Evolutionary conservation across 1,140 invertebrate species (phyloP).

Genomic region (Sitophilus oryzae): DNA sequence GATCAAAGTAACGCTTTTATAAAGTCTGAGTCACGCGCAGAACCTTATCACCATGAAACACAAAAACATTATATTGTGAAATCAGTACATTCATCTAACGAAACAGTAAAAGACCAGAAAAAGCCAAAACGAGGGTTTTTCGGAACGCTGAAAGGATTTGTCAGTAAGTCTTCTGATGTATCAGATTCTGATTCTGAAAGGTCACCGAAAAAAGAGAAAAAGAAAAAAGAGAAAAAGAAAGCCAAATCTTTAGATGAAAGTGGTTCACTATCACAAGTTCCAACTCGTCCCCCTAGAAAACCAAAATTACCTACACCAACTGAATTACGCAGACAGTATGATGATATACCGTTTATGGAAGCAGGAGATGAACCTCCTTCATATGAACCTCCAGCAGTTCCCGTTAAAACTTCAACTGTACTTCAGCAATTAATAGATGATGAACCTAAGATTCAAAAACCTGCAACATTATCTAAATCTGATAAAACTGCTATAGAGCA

Average conservation of each 20-base stretch:
- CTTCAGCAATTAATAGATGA: conserved; percentile 1
- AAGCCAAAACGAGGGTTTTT: conserved; percentile 41
- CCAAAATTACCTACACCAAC: conserved; percentile 34
- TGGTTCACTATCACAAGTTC: conserved; percentile 19
- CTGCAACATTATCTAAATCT: neutral
- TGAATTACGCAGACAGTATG: conserved; percentile 24
- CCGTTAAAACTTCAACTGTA: conserved; percentile 9
- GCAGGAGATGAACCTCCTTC: conserved; percentile 20
- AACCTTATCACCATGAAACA: conserved; percentile 34
- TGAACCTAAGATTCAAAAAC: neutral
- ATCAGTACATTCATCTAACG: conserved; percentile 8
- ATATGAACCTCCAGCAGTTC: conserved; percentile 16
- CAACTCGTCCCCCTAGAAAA: conserved; percentile 29
- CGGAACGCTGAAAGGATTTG: conserved; percentile 40
- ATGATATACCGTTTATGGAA: conserved; percentile 38
- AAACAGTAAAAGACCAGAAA: conserved; percentile 32
- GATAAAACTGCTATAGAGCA: conserved; percentile 3
- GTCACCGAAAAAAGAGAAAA: conserved; percentile 38
- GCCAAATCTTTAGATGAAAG: conserved; percentile 27
- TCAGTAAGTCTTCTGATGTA: conserved; percentile 38
- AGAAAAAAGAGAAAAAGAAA: conserved; percentile 36
- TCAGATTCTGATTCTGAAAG: conserved; percentile 43
- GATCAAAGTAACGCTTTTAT: conserved; percentile 41
- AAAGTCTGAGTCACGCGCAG: conserved; percentile 37
- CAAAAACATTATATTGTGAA: conserved; percentile 26